These are phyloP conservation scores for Calliopum simillimum DNA, from an alignment of 2,888 invertebrate genomes.

Conservation along the genomic window DNA sequence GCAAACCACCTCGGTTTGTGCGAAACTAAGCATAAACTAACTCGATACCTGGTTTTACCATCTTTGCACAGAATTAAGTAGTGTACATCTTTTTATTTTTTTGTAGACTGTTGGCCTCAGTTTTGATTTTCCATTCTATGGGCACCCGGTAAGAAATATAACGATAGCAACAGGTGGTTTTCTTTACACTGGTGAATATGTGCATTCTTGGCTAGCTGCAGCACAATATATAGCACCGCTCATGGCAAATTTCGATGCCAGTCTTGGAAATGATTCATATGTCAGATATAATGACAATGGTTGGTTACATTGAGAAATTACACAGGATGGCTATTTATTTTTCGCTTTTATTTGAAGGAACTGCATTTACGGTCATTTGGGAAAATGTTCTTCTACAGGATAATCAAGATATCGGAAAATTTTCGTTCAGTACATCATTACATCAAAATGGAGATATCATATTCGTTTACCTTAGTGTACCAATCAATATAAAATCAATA, in stretches of 20 bases:
- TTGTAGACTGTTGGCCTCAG: conserved; percentile 81
- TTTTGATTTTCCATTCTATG: conserved; percentile 97
- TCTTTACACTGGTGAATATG: conserved; percentile 94
- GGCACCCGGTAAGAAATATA: conserved; percentile 86
- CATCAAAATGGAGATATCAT: conserved; percentile 90
- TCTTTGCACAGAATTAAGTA: too few relatives aligned
- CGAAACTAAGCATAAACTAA: too few relatives aligned
- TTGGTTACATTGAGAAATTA: conserved; percentile 64
- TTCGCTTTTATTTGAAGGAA: conserved; percentile 74
- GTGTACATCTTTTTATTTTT: conserved; percentile 5
- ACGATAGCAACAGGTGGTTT: conserved; percentile 99
- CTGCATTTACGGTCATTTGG: conserved; percentile 95
- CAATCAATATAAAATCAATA: conserved; percentile 81
- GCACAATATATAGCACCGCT: conserved; percentile 98
- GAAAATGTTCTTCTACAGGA: conserved; percentile 90
- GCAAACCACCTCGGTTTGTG: too few relatives aligned
- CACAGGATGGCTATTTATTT: not conserved
- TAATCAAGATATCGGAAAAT: conserved; percentile 77
- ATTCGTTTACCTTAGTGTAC: conserved; percentile 90
- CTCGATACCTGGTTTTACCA: too few relatives aligned
- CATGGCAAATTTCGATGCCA: conserved; percentile 99
- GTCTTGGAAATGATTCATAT: conserved; percentile 79
- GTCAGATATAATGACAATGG: conserved; percentile 90
- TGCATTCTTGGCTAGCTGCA: conserved; percentile 98
- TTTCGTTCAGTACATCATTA: conserved; percentile 92